phyloP scores from a whole-genome alignment of 2,888 invertebrate species.

The Amphiduros pacificus region DNA sequence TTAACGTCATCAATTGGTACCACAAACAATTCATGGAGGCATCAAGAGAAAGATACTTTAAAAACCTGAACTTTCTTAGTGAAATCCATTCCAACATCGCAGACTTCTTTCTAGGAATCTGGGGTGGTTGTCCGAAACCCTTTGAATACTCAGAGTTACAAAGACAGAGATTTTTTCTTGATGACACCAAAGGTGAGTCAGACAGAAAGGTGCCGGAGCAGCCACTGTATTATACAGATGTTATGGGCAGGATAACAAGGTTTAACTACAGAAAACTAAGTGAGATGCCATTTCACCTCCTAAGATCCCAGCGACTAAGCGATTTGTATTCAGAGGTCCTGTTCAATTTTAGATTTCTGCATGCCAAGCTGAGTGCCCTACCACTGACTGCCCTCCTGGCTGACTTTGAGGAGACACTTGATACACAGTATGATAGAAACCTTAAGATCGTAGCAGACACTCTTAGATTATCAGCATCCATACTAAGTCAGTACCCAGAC shows the following conservation, averaged over 20 bases:
- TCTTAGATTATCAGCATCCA: constrained; percentile 87
- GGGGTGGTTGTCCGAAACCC: constrained; percentile 91
- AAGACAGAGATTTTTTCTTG: constrained; percentile 70
- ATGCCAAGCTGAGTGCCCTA: constrained; percentile 92
- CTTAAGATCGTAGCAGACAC: constrained; percentile 57
- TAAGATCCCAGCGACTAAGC: constrained; percentile 85
- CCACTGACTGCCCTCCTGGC: constrained; percentile 91
- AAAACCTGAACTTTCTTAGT: constrained; percentile 94
- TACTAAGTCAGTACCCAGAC: constrained; percentile 85
- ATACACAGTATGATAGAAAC: constrained; percentile 53
- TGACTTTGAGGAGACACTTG: constrained; percentile 88
- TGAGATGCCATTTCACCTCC: constrained; percentile 92
- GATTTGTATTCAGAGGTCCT: constrained; percentile 89
- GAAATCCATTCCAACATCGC: constrained; percentile 98
- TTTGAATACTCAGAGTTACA: constrained; percentile 97
- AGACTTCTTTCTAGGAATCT: constrained; percentile 95
- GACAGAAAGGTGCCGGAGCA: constrained; percentile 70
- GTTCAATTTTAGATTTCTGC: constrained; percentile 97
- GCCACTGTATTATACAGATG: constrained; percentile 29
- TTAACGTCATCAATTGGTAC: constrained; percentile 98
- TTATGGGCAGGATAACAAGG: constrained; percentile 76
- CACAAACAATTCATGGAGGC: constrained; percentile 85
- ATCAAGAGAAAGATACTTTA: constrained; percentile 92
- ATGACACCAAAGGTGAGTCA: constrained; percentile 68
- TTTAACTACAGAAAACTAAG: constrained; percentile 91